Percentiles rank a stretch among this genome's conserved stretches.
Conservation (phyloP, 2,113 vertebrate species). For the Tonatia bakeri region DNA sequence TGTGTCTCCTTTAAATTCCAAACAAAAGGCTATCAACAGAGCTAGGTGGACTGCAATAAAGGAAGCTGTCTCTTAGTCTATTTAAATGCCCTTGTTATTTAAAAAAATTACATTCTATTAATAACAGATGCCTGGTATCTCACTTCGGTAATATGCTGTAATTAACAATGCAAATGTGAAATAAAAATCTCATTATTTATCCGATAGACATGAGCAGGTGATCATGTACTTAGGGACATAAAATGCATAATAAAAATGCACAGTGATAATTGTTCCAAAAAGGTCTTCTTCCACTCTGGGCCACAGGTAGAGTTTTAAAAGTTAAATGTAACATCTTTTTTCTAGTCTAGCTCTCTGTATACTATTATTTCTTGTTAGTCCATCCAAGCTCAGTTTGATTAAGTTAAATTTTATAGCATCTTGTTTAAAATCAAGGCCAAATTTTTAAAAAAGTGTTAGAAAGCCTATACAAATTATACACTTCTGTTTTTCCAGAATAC, state of each 20-base stretch:
- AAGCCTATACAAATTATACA: conserved; percentile 68
- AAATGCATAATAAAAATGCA: conserved; percentile 68
- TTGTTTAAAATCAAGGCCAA: conserved; percentile 67
- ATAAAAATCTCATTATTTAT: conserved; percentile 73
- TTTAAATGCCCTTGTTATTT: conserved; percentile 65
- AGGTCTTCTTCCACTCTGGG: conserved; percentile 31
- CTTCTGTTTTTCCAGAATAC: conserved; percentile 77
- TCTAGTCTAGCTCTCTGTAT: neutral
- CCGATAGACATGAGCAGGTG: conserved; percentile 59
- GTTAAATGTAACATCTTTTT: conserved; percentile 42
- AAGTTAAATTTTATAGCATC: conserved; percentile 55
- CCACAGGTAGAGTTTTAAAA: conserved; percentile 47
- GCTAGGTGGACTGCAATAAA: conserved; percentile 36
- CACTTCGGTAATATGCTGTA: conserved; percentile 50
- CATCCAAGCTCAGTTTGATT: conserved; percentile 21
- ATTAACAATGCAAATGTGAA: conserved; percentile 52
- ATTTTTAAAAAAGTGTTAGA: conserved; percentile 40
- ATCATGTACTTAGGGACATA: conserved; percentile 60
- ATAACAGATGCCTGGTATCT: conserved; percentile 68
- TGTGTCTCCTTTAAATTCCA: neutral
- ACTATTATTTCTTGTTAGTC: neutral
- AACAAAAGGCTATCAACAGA: conserved; percentile 26
- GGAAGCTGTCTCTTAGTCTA: conserved; percentile 61
- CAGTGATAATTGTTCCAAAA: conserved; percentile 46
- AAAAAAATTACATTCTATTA: conserved; percentile 56